Conservation (phyloP, 2,113 vertebrate species). For the Cichladusa arquata region DNA sequence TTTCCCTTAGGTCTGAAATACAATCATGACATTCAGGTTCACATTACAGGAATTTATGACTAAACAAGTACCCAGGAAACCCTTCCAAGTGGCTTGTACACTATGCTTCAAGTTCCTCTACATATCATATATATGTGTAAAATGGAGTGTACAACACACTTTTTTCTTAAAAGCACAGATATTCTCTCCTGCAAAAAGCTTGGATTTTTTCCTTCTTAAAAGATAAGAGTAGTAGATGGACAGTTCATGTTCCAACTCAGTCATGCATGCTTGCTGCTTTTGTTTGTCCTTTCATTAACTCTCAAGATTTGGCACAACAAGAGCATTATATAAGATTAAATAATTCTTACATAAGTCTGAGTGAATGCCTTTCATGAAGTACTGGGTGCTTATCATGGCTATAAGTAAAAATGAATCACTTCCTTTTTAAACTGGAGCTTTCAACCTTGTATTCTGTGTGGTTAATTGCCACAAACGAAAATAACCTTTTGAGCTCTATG, state of each 20-base stretch:
- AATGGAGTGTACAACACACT: background rate
- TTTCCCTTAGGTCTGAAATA: background rate
- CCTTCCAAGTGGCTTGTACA: background rate
- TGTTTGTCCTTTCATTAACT: constrained; percentile 37
- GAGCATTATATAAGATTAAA: constrained; percentile 49
- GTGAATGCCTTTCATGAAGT: constrained; percentile 31
- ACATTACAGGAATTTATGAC: background rate
- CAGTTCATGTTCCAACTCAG: background rate
- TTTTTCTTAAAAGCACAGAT: background rate
- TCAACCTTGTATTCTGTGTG: constrained; percentile 34
- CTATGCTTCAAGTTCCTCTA: background rate
- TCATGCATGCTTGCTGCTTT: constrained; percentile 21
- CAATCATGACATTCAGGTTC: background rate
- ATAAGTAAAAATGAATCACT: constrained; percentile 57
- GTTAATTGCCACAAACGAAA: constrained; percentile 52
- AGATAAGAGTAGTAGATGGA: background rate
- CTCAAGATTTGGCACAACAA: constrained; percentile 34
- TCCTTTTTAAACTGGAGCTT: constrained; percentile 23
- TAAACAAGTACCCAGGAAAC: background rate
- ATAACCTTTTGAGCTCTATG: constrained; percentile 48
- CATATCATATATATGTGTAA: background rate
- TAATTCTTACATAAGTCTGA: constrained; percentile 50
- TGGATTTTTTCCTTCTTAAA: background rate
- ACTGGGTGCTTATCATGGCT: constrained; percentile 10
- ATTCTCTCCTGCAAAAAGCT: background rate